Percentiles rank a stretch among this genome's conserved stretches.
phyloP scores from a whole-genome alignment of 2,888 invertebrate species.

The Crepidodera aurea region DNA sequence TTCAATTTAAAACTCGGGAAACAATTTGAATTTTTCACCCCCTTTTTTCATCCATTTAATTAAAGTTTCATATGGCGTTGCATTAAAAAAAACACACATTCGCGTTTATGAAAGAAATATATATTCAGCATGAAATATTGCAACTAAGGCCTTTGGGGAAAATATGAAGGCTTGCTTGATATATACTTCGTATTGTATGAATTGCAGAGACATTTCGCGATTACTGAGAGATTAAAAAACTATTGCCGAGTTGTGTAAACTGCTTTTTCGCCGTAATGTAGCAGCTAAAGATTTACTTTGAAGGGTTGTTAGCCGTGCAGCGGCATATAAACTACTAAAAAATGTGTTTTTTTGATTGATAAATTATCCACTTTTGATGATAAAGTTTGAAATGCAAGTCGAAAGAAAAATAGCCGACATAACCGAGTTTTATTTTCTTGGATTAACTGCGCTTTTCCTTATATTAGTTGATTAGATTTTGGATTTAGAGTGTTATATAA shows the following conservation, averaged over 20 bases:
- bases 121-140: not conserved
- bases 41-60: not conserved
- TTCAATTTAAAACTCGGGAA: not conserved
- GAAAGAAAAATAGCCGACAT: too few species aligned
- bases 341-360: too few species aligned
- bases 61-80: not conserved
- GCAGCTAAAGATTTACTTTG: not conserved
- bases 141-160: not conserved
- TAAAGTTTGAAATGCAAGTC: too few species aligned
- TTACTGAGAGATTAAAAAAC: not conserved
- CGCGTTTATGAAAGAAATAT: not conserved
- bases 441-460: too few species aligned
- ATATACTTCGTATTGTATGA: not conserved
- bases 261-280: not conserved
- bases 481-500: too few species aligned
- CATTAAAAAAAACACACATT: not conserved
- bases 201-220: not conserved
- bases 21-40: not conserved
- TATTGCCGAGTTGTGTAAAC: not conserved
- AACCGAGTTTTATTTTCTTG: too few species aligned
- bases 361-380: too few species aligned
- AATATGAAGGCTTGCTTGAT: not conserved
- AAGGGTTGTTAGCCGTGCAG: not conserved
- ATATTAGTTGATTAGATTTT: too few species aligned
- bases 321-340: too few species aligned